Base-by-base conservation (phyloP, 2,797 vertebrate genomes). In the Pseudocheirus occidentalis region DNA sequence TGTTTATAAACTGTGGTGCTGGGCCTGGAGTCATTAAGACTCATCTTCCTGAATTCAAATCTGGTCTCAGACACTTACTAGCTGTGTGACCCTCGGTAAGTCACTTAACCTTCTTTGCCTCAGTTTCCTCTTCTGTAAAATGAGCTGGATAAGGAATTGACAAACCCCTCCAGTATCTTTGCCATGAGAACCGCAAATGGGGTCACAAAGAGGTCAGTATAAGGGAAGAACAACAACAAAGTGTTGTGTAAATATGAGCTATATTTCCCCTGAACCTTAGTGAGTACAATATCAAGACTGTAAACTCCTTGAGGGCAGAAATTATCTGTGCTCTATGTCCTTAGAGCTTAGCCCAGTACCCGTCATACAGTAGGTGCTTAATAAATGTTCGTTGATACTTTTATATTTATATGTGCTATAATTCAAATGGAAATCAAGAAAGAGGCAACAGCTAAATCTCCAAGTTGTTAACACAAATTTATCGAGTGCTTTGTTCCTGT, bases 401-500 rank as follows among this genome's bases (percentile, higher is more conserved):
- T 95, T 16, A 12, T 59, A 94, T 4, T 54, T 62, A 91, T 57
- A 2, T 94, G 27, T 59, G 1, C 1, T 87, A 66, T 31, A 27
- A 94, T 95, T 95, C 13, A 81, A 54, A 4, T 66, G 93, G n/a
- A 91, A 90, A 13, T 28, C n/a, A 90, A 57, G 92, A 66, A 31
- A 66, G 58, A 81, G 57, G 13, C 6, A 9, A 3, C 11, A 24
- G 4, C 31, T n/a, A 46, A 46, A 66, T 7, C 4, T 54, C 66
- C 3, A 34, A 55, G 4, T 29, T 52, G 93, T 34, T n/a, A 24
- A 54, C 12, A 54, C 81, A 6, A 34, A 55, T 18, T 81, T 92
- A 16, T 55, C 53, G 62, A 91, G 24, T 4, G 91, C 9, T 10
- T 31, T 50, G 55, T 93, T 87, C 55, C 12, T 59, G 50, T 56